Percentiles rank a stretch among this genome's conserved stretches.
These are phyloP conservation scores for Lepidocyrtinus sp. DNA, from an alignment of 2,888 invertebrate genomes.

Conservation along the genomic window DNA sequence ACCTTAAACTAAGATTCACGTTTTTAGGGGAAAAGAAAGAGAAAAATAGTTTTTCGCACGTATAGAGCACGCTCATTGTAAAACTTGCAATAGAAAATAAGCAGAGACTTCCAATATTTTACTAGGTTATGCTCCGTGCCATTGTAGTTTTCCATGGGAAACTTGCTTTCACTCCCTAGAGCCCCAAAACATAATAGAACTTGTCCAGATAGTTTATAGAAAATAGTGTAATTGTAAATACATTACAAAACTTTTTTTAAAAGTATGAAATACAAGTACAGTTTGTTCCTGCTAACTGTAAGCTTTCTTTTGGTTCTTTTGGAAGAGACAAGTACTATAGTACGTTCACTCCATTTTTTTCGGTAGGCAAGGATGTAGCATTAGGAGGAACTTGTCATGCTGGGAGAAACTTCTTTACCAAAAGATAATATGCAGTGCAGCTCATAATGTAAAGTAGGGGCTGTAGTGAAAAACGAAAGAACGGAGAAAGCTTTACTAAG, in stretches of 20 bases:
- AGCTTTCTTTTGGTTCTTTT: too few species aligned
- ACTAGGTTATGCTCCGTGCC: not conserved
- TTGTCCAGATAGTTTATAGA: slow-evolving; percentile 2
- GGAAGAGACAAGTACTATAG: too few species aligned
- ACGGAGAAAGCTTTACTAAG: not conserved
- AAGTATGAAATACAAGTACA: not conserved
- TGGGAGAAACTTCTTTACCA: too few species aligned
- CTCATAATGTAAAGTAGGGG: slow-evolving; percentile 5
- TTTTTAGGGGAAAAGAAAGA: not conserved
- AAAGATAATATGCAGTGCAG: not conserved
- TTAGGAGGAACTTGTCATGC: slow-evolving; percentile 1
- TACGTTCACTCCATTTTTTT: not conserved
- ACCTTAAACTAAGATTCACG: not conserved
- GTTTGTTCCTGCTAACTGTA: too few species aligned
- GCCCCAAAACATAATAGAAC: not conserved
- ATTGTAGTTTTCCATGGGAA: slow-evolving; percentile 1
- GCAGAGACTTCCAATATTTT: not conserved
- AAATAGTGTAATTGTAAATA: slow-evolving; percentile 18
- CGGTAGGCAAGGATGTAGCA: not conserved
- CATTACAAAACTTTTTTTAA: not conserved
- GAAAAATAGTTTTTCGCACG: not conserved
- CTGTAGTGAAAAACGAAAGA: not conserved
- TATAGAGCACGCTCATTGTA: slow-evolving; percentile 1
- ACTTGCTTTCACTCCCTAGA: slow-evolving; percentile 11
- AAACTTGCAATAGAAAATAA: not conserved